Evolutionary conservation across 2,797 vertebrate genomes (phyloP).

Genomic region (Enoplosus armatus): DNA sequence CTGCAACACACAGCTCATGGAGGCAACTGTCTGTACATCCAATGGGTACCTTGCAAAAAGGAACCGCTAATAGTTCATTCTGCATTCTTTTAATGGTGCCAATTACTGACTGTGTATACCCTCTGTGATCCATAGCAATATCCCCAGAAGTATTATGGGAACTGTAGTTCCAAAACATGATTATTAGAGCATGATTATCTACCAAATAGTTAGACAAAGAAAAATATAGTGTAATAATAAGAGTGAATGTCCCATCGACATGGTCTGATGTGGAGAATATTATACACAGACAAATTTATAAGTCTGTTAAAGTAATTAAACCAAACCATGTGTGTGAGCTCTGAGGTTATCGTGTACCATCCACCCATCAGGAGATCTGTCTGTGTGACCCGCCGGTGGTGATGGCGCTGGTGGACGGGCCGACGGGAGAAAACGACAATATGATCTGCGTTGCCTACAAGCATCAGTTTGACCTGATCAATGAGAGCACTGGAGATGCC

Average conservation of each 20-base stretch:
- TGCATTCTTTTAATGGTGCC: background rate
- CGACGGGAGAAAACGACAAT: constrained; percentile 95
- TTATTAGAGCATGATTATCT: background rate
- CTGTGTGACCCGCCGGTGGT: constrained; percentile 93
- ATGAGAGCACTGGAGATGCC: constrained; percentile 97
- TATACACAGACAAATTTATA: background rate
- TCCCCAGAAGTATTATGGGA: background rate
- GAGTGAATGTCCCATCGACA: background rate
- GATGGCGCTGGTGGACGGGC: constrained; percentile 96
- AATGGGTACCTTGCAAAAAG: background rate
- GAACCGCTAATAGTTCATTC: background rate
- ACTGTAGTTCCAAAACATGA: background rate
- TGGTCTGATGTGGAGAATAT: background rate
- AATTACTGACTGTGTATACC: background rate
- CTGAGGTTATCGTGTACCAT: background rate
- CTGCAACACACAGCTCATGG: background rate
- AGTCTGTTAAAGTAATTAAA: background rate
- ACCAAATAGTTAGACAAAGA: accelerated
- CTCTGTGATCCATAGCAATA: background rate
- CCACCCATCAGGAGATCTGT: constrained; percentile 93
- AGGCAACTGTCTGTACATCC: background rate
- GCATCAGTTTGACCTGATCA: constrained; percentile 97
- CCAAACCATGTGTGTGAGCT: background rate
- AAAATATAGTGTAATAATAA: background rate
- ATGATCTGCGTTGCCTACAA: constrained; percentile 98